These are phyloP conservation scores for Podarcis muralis DNA, from an alignment of 2,113 vertebrate genomes.

Conservation along the genomic window DNA sequence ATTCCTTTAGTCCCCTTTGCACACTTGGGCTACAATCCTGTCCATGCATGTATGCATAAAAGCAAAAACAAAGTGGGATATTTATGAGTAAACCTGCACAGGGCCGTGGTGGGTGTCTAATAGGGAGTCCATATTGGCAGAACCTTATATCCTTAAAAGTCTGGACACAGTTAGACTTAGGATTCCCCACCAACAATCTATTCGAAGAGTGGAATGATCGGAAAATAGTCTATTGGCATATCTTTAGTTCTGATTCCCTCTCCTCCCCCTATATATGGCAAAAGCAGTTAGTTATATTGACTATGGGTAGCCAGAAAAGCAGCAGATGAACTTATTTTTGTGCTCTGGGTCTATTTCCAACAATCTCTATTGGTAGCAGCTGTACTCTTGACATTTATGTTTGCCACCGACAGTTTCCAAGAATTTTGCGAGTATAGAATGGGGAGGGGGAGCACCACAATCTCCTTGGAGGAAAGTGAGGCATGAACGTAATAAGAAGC, in stretches of 20 bases:
- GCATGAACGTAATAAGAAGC: no score
- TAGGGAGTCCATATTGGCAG: not conserved
- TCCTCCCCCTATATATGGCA: not conserved
- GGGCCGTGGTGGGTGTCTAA: not conserved
- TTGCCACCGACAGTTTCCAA: constrained; percentile 5
- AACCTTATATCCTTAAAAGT: not conserved
- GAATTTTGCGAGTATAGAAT: not conserved
- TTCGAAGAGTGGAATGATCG: not conserved
- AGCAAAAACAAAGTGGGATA: not conserved
- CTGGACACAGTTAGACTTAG: not conserved
- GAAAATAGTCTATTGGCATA: not conserved
- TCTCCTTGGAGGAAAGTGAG: no score
- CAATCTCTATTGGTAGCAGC: constrained; percentile 40
- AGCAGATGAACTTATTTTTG: not conserved
- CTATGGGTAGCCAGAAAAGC: not conserved
- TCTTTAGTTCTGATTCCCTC: not conserved
- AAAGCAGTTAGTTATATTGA: constrained; percentile 28
- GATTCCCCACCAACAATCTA: not conserved
- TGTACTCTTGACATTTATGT: not conserved
- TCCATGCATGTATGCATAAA: not conserved
- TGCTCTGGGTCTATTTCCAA: constrained; percentile 20
- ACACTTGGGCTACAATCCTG: not conserved
- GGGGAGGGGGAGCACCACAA: no score
- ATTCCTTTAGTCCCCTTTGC: not conserved
- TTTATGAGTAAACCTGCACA: not conserved